These are phyloP conservation scores for Pseudoips prasinana DNA, from an alignment of 2,888 invertebrate species.

Conservation along the genomic window DNA sequence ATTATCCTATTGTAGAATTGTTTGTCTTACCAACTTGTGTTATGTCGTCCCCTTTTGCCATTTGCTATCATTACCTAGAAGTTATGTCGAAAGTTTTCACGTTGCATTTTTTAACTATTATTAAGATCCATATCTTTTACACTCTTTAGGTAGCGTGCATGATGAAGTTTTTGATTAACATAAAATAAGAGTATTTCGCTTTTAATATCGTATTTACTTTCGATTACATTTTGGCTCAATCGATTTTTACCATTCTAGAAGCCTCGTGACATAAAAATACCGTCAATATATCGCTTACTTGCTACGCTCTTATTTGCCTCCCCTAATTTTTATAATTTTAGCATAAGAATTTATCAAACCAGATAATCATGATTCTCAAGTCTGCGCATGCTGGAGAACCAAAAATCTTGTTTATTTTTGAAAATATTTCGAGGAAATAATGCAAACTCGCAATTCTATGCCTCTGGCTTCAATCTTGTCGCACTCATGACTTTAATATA, in stretches of 20 bases:
- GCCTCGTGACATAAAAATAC: slow-evolving; percentile 47
- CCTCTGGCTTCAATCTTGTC: slow-evolving; percentile 70
- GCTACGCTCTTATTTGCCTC: slow-evolving; percentile 62
- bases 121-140: slow-evolving; percentile 28
- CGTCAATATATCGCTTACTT: slow-evolving; percentile 53
- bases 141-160: slow-evolving; percentile 39
- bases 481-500: slow-evolving; percentile 56
- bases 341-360: slow-evolving; percentile 32
- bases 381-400: slow-evolving; percentile 67
- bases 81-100: slow-evolving; percentile 25
- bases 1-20: slow-evolving; percentile 56
- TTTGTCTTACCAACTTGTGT: slow-evolving; percentile 53
- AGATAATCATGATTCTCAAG: slow-evolving; percentile 48
- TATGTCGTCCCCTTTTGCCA: slow-evolving; percentile 44
- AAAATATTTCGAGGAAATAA: slow-evolving; percentile 12
- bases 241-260: slow-evolving; percentile 59
- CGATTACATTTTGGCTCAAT: slow-evolving; percentile 77
- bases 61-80: slow-evolving; percentile 38
- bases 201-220: slow-evolving; percentile 45
- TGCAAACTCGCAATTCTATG: slow-evolving; percentile 37
- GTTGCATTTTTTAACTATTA: slow-evolving; percentile 30
- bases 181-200: slow-evolving; percentile 31
- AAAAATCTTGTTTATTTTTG: slow-evolving; percentile 14
- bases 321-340: slow-evolving; percentile 43
- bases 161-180: slow-evolving; percentile 23